These are phyloP conservation scores for Zaprionus vittiger DNA, from an alignment of 1,140 invertebrate species.

Conservation along the genomic window DNA sequence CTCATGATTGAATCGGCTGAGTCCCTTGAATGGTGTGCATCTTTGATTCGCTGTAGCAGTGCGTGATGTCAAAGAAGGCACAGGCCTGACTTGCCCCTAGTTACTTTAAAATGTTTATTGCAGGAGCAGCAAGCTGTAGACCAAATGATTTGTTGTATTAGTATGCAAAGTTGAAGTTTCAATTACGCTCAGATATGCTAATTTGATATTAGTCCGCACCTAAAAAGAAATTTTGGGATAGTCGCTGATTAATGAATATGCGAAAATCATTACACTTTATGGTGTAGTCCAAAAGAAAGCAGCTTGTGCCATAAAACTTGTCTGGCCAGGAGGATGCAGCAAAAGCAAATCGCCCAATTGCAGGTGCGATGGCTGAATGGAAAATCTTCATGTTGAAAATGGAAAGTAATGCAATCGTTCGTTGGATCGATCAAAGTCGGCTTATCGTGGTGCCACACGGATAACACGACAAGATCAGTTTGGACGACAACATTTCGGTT, in stretches of 20 bases:
- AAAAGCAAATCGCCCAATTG: not conserved
- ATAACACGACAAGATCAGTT: constrained; percentile 7
- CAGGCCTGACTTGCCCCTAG: not conserved
- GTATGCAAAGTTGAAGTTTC: not conserved
- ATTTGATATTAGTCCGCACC: not conserved
- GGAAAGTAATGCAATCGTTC: constrained; percentile 6
- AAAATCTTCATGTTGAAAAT: constrained; percentile 4
- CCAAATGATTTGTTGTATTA: too few species aligned
- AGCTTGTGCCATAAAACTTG: not conserved
- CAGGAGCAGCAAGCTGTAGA: too few species aligned
- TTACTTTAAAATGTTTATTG: not conserved
- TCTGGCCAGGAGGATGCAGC: not conserved
- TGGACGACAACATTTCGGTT: constrained; percentile 1
- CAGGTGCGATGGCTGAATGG: not conserved
- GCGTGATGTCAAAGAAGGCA: not conserved
- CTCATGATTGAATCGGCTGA: not conserved
- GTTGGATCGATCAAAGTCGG: constrained; percentile 6
- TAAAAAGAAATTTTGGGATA: constrained; percentile 1
- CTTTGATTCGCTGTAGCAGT: not conserved
- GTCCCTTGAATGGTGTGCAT: not conserved
- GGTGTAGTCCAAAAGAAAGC: not conserved
- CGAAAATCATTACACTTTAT: constrained; percentile 6
- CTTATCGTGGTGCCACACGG: not conserved
- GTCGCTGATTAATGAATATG: constrained; percentile 6
- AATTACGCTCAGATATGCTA: not conserved